phyloP scores from a whole-genome alignment of 2,113 vertebrate species.

The Bubo scandiacus region DNA sequence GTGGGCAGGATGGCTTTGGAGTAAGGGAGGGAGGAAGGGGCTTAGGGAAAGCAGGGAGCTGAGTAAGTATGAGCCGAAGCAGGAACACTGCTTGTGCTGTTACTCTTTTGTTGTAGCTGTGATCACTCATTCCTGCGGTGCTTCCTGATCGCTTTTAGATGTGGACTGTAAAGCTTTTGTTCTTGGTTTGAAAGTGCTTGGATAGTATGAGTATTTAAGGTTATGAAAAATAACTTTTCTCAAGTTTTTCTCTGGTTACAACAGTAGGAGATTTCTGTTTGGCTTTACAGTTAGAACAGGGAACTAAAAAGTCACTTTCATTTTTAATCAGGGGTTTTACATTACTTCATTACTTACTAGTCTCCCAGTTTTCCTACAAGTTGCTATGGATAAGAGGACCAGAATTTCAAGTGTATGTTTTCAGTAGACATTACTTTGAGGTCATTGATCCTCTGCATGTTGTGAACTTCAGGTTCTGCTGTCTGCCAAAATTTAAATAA shows the following conservation, averaged over 20 bases:
- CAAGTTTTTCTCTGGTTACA: not conserved
- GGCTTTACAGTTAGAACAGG: not conserved
- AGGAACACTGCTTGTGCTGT: not conserved
- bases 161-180: not conserved
- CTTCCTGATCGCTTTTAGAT: not conserved
- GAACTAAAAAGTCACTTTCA: not conserved
- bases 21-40: not conserved
- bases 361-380: not conserved
- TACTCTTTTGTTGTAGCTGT: not conserved
- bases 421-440: not conserved
- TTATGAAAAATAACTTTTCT: not conserved
- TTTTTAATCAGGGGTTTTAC: not conserved
- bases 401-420: not conserved
- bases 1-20: not conserved
- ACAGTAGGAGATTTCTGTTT: not conserved
- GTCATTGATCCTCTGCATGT: not conserved
- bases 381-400: rapidly evolving
- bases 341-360: not conserved
- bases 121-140: not conserved
- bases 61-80: not conserved
- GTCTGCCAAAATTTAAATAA: not conserved
- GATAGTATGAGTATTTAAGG: not conserved
- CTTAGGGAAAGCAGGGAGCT: not conserved
- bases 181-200: not conserved
- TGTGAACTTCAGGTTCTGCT: not conserved